A percentile compares a stretch with the other conserved stretches of the same genome.
Evolutionary conservation across 2,797 vertebrate genomes (phyloP).

Genomic region (Argyrosomus regius): DNA sequence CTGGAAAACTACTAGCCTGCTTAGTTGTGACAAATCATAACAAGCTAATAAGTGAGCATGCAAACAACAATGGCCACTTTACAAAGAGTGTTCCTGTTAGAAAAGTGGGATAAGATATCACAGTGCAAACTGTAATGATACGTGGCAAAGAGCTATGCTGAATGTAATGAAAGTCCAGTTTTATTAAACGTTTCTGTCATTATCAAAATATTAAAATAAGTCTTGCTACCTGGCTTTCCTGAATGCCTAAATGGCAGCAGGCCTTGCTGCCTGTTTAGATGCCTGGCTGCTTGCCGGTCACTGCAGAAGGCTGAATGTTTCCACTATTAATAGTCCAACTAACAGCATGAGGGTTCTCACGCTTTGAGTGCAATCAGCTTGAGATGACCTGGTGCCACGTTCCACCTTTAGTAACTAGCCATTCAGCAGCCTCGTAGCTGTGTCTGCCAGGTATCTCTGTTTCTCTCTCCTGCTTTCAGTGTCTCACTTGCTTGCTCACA

Average conservation of each 20-base stretch:
- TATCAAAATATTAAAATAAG: background rate
- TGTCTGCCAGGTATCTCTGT: constrained; percentile 13
- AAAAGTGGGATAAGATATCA: background rate
- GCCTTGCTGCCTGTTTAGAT: constrained; percentile 57
- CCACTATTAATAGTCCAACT: constrained; percentile 74
- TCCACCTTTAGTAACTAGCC: constrained; percentile 46
- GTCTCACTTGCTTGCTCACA: background rate
- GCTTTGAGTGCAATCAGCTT: constrained; percentile 66
- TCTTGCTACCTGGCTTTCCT: constrained; percentile 41
- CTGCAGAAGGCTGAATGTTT: constrained; percentile 61
- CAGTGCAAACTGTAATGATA: background rate
- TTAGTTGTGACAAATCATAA: background rate
- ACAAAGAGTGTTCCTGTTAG: background rate
- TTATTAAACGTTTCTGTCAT: background rate
- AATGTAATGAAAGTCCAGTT: background rate
- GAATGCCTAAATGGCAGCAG: constrained; percentile 28
- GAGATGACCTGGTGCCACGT: constrained; percentile 57
- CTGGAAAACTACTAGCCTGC: background rate
- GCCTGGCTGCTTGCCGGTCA: constrained; percentile 48
- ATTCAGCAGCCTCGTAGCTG: constrained; percentile 11
- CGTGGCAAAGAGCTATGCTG: background rate
- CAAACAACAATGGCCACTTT: background rate
- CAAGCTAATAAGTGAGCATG: background rate
- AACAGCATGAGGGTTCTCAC: constrained; percentile 66
- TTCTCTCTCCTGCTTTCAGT: background rate